Conservation (phyloP, 2,888 invertebrate genomes). For the Ochropleura plecta region DNA sequence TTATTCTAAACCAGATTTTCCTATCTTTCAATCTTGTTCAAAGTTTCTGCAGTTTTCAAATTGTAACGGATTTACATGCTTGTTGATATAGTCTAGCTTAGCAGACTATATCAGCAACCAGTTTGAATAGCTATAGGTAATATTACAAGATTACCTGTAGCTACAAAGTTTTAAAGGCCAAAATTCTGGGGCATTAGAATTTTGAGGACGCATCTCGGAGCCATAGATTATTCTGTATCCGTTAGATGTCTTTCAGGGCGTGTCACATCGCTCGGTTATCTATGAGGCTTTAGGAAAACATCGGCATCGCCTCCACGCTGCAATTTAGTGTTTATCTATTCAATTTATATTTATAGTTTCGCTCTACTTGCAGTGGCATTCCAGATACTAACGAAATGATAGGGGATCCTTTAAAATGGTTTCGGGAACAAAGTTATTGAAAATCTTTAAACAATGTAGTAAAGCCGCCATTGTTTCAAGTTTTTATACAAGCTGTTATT, state of each 20-base stretch:
- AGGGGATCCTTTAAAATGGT: slow-evolving; percentile 69
- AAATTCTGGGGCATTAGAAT: slow-evolving; percentile 23
- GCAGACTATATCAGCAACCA: too few species aligned
- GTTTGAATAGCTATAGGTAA: too few species aligned
- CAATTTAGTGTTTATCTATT: slow-evolving; percentile 81
- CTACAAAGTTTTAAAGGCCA: background rate
- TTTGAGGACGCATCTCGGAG: slow-evolving; percentile 34
- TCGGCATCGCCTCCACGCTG: slow-evolving; percentile 73
- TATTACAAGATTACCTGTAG: slow-evolving; percentile 11
- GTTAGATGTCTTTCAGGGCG: slow-evolving; percentile 64
- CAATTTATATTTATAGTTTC: slow-evolving; percentile 86
- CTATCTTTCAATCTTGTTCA: slow-evolving; percentile 40
- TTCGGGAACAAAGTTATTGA: slow-evolving; percentile 49
- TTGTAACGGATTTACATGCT: slow-evolving; percentile 11
- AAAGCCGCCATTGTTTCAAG: slow-evolving; percentile 26
- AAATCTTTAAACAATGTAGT: slow-evolving; percentile 20
- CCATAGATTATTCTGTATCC: slow-evolving; percentile 54
- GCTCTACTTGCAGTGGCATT: slow-evolving; percentile 79
- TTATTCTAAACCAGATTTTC: slow-evolving; percentile 43
- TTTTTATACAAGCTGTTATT: slow-evolving; percentile 41
- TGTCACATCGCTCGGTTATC: slow-evolving; percentile 66
- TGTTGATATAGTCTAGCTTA: background rate
- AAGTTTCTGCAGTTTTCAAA: slow-evolving; percentile 35
- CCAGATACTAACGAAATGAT: slow-evolving; percentile 79
- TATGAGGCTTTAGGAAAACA: slow-evolving; percentile 66